Evolutionary conservation across 2,888 invertebrate genomes (phyloP).

Genomic region (Malthinus flaveolus): DNA sequence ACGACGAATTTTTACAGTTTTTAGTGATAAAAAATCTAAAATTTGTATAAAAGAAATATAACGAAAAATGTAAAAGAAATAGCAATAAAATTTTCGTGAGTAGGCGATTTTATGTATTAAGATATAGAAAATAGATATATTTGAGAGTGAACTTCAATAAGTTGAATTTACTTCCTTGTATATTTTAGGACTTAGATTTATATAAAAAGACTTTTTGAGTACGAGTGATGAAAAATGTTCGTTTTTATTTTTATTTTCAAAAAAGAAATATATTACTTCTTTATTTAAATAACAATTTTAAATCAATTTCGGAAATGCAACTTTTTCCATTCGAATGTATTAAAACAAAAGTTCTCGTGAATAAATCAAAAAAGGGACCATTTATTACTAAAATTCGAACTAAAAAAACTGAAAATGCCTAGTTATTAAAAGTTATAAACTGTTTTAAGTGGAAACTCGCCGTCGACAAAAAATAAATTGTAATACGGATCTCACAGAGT

Average conservation of each 20-base stretch:
- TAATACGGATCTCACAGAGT: no score
- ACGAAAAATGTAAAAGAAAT: constrained; percentile 1
- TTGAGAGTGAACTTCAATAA: constrained; percentile 15
- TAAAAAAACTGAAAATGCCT: no score
- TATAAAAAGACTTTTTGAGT: constrained; percentile 7
- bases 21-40: background rate
- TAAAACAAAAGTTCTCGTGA: no score
- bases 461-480: no score
- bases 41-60: background rate
- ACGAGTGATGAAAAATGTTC: constrained; percentile 20
- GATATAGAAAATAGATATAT: constrained; percentile 11
- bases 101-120: constrained; percentile 6
- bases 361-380: no score
- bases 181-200: constrained; percentile 15
- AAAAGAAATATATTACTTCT: constrained; percentile 1
- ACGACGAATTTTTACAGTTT: background rate
- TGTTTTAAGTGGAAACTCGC: no score
- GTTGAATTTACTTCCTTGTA: constrained; percentile 14
- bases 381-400: no score
- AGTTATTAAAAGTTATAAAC: no score
- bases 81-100: constrained; percentile 12
- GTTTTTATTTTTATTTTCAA: constrained; percentile 17
- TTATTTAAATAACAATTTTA: no score
- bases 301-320: no score
- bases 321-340: no score